Evolutionary conservation across 1,140 invertebrate genomes (phyloP), one percentile per base, ranked within the genome.

Genomic region (Coptotermes formosanus): DNA sequence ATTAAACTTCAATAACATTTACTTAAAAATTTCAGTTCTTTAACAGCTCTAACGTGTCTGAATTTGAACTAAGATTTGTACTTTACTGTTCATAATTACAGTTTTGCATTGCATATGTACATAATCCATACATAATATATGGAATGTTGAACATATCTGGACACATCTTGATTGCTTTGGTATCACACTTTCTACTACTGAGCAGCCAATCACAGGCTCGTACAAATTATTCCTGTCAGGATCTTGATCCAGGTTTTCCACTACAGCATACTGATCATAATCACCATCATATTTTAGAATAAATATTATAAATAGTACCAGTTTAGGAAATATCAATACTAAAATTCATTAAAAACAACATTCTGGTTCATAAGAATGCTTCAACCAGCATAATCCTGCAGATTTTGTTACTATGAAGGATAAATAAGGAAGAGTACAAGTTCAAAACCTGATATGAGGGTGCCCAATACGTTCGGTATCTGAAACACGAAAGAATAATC

Each of bases 381-480:
- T 64, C 25, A 9, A n/a, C 64, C n/a, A n/a, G 25, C 25, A 30
- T 75, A 25, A 75, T 30, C 25, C 30, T 55, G 52, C 12, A 64
- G 21, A 64, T 64, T 64, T 64, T 48, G 45, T 48, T 16, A 48
- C 14, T 48, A 64, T 64, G 59, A 64, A 23, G 95, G 95, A 90
- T 94, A 96, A 87, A 95, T 91, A 30, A 94, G 90, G 90, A 96
- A 96, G 25, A 97, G 90, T 55, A 92, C 93, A 52, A 97, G 90
- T 90, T 97, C 95, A 87, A 94, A 91, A 81, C 92, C 90, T 16
- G 94, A 94, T 86, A 96, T 90, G 43, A 95, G 88, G 86, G 93
- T 94, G 85, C 95, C 95, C 87, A 96, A 90, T 69, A 95, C 93
- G 91, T 96, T 96, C 55, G 95, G 94, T 88, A 93, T 91, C 93